phyloP scores from a whole-genome alignment of 2,797 vertebrate genomes.

The Triplophysa yarkandensis region DNA sequence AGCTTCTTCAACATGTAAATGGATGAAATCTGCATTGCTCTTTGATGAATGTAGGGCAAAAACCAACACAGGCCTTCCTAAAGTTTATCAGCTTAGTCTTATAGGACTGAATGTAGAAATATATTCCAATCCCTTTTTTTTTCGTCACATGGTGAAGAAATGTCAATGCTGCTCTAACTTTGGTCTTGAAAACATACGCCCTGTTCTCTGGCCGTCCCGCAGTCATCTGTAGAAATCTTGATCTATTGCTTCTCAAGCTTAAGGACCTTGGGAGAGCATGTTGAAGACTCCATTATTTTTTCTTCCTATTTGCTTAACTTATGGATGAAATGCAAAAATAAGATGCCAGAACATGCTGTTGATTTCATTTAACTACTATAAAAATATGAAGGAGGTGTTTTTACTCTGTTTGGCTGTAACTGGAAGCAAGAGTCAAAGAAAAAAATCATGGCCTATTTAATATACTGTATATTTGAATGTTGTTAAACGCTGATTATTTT shows the following conservation, averaged over 20 bases:
- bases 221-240: conserved; percentile 72
- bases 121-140: conserved; percentile 54
- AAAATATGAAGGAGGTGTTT: conserved; percentile 72
- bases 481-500: conserved; percentile 65
- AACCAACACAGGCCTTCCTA: conserved; percentile 61
- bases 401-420: conserved; percentile 62
- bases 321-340: conserved; percentile 44
- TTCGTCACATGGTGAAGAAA: conserved; percentile 50
- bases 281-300: conserved; percentile 61
- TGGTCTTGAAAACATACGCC: too few relatives aligned
- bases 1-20: conserved; percentile 55
- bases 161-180: conserved; percentile 50
- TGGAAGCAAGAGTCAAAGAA: conserved; percentile 58
- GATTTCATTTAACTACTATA: conserved; percentile 60
- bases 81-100: conserved; percentile 57
- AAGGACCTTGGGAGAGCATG: conserved; percentile 64
- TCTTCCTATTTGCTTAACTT: conserved; percentile 56
- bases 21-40: conserved; percentile 62
- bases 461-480: conserved; percentile 71
- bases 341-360: conserved; percentile 50
- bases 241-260: conserved; percentile 67
- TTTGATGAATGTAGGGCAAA: conserved; percentile 76
- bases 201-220: conserved; percentile 54
- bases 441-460: conserved; percentile 70
- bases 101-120: conserved; percentile 59